Evolutionary conservation across 2,888 invertebrate species (phyloP).

Genomic region (Eupithecia exiguata): DNA sequence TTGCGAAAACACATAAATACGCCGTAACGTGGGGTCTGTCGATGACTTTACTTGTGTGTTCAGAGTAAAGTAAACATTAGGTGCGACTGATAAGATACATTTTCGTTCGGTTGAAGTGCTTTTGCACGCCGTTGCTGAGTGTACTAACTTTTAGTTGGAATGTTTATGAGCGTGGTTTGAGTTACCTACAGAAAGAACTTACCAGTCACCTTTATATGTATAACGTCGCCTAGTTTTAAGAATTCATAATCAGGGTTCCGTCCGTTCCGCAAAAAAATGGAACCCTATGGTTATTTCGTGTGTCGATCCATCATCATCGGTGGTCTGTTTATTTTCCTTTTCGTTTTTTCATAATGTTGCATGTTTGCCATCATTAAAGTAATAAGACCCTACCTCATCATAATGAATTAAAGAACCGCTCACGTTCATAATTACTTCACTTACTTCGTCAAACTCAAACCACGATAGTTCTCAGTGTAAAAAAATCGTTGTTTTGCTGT

Average conservation of each 20-base stretch:
- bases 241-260: no score
- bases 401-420: neutral
- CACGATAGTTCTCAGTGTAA: neutral
- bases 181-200: neutral
- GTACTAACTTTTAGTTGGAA: neutral
- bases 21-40: slow-evolving; percentile 45
- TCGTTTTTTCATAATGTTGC: no score
- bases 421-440: neutral
- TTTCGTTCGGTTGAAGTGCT: slow-evolving; percentile 26
- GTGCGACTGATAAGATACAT: slow-evolving; percentile 27
- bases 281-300: no score
- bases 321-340: neutral
- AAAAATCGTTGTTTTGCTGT: neutral
- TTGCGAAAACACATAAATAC: slow-evolving; percentile 50
- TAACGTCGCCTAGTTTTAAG: no score
- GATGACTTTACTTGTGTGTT: slow-evolving; percentile 35
- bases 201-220: neutral
- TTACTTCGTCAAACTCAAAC: no score
- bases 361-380: neutral
- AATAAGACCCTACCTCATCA: neutral
- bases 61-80: slow-evolving; percentile 29
- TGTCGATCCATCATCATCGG: neutral
- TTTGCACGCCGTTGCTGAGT: neutral
- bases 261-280: neutral
- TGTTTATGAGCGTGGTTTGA: neutral